Conservation (phyloP, 2,113 vertebrate genomes). For the Platichthys stellatus region DNA sequence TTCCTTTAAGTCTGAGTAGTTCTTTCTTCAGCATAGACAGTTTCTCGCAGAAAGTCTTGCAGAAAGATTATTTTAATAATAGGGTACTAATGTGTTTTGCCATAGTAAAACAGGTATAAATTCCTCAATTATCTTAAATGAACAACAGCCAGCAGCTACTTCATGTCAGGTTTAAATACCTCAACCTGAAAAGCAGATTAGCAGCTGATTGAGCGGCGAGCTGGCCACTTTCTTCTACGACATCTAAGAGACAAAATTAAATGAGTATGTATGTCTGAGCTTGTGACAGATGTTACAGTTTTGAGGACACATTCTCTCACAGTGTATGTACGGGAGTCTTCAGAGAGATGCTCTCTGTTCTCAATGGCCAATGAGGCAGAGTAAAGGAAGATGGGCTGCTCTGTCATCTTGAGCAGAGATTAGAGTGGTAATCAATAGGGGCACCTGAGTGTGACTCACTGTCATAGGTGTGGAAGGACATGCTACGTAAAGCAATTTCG, state of each 20-base stretch:
- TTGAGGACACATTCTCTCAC: slow-evolving; percentile 21
- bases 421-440: slow-evolving; percentile 52
- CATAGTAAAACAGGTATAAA: not conserved
- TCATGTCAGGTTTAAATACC: slow-evolving; percentile 1
- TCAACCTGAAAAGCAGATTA: too few species aligned
- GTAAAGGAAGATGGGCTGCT: slow-evolving; percentile 37
- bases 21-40: too few species aligned
- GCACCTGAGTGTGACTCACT: slow-evolving; percentile 50
- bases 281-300: slow-evolving; percentile 22
- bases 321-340: not conserved
- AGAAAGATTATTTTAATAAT: not conserved
- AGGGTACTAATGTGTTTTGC: not conserved
- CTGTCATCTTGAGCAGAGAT: slow-evolving; percentile 26
- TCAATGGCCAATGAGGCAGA: slow-evolving; percentile 49
- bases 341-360: slow-evolving; percentile 32
- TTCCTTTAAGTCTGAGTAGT: too few species aligned
- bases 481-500: slow-evolving; percentile 38
- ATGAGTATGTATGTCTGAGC: slow-evolving; percentile 16
- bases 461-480: slow-evolving; percentile 41
- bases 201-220: not conserved
- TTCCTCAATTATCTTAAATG: not conserved
- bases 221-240: not conserved
- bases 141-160: not conserved
- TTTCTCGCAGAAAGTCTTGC: too few species aligned
- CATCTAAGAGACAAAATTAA: slow-evolving; percentile 1